Base-by-base conservation (phyloP, 2,113 vertebrate species). In the Chauna torquata region DNA sequence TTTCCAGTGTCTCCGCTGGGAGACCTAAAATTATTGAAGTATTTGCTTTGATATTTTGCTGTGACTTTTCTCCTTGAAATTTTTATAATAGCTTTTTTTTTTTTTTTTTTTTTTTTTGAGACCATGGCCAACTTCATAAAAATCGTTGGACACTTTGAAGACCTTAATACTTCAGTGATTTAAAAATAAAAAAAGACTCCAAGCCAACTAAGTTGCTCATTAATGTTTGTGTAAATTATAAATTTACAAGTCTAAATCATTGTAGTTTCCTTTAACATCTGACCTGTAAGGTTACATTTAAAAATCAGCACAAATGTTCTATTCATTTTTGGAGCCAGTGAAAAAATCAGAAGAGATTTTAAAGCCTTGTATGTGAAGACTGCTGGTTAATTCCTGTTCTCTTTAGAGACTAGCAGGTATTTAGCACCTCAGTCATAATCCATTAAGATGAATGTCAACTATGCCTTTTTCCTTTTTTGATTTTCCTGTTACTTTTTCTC, bases 11-110 rank as follows among this genome's bases (percentile, higher is more conserved):
- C 96, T 98, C 97, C 96, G 86, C 94, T 98, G 97, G 96, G 97
- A 98, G 97, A 98, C 91, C 89, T 92, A 91, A 94, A 97, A 96
- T 97, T 96, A 97, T 96, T 97, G 96, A 98, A 98, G 96, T 96
- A 79, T 96, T 93, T 97, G 75, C 93, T 96, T 98, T 98, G 96
- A 97, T 98, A 97, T 95, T 97, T 96, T 96, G 82, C 94, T 91
- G 70, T 97, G 95, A 97, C 74, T 95, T 97, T 38, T 93, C 91
- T 80, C 66, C 84, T 94, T 79, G 80, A 97, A 97, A 90, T 93
- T 96, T 98, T 97, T 96, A 87, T 96, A 96, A 95, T 96, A 82
- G 68, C 49, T 96, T 94, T 90, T 92, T 65, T 85, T 30, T 57
- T 95, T 93, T 95, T 70, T n/a, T 96, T 94, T 90, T 92, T 96